These are phyloP conservation scores for Erythrolamprus reginae DNA, from an alignment of 2,113 vertebrate genomes.

Conservation along the genomic window DNA sequence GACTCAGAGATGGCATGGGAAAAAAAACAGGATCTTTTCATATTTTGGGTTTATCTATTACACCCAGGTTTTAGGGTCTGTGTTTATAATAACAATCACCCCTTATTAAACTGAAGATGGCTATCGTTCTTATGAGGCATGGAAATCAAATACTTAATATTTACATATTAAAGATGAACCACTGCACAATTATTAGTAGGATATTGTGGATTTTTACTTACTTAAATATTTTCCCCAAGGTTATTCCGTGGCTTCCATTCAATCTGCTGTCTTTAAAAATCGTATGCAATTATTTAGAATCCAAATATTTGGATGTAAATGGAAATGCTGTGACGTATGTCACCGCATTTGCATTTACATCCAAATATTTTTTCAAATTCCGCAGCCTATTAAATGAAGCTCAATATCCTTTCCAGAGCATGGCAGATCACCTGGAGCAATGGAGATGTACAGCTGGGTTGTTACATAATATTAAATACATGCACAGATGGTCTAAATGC, in stretches of 20 bases:
- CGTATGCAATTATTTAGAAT: background rate
- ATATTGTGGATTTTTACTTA: background rate
- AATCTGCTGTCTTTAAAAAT: background rate
- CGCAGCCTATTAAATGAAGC: background rate
- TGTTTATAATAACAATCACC: constrained; percentile 25
- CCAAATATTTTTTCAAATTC: background rate
- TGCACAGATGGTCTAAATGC: background rate
- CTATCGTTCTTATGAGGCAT: background rate
- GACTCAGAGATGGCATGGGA: background rate
- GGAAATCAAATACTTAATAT: constrained; percentile 11
- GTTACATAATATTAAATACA: background rate
- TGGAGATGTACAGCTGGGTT: background rate
- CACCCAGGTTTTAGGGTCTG: constrained; percentile 16
- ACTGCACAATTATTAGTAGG: background rate
- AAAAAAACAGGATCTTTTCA: background rate
- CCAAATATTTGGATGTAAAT: too few species aligned
- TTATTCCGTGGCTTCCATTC: background rate
- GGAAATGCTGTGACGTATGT: too few species aligned
- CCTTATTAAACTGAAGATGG: constrained; percentile 8
- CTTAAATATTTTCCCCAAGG: background rate
- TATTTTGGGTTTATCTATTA: background rate
- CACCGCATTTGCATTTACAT: background rate
- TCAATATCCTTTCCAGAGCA: background rate
- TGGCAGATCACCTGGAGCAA: background rate
- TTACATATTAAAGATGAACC: constrained; percentile 7